These are phyloP conservation scores for Anomalospiza imberbis DNA, from an alignment of 2,797 vertebrate genomes.

Conservation along the genomic window DNA sequence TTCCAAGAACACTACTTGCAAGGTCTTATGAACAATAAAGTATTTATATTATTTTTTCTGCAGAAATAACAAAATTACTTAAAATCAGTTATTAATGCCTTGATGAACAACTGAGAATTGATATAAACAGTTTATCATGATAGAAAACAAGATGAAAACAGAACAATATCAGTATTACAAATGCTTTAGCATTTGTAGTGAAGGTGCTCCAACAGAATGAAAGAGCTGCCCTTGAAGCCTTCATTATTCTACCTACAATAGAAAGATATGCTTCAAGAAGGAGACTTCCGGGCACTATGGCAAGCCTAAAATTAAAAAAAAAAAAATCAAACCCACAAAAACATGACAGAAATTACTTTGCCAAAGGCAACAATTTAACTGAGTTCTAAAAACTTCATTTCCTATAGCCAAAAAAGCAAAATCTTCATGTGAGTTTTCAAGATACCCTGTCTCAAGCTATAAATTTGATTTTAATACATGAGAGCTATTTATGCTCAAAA, in stretches of 20 bases:
- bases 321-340: neutral
- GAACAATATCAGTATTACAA: neutral
- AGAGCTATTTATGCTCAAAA: neutral
- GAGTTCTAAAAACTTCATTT: neutral
- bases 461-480: neutral
- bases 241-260: neutral
- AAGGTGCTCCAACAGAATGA: neutral
- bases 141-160: neutral
- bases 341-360: neutral
- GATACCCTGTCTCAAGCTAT: neutral
- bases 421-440: neutral
- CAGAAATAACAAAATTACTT: neutral
- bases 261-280: neutral
- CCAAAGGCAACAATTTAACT: neutral
- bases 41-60: neutral
- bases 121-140: neutral
- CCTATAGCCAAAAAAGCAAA: neutral
- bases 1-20: neutral
- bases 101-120: neutral
- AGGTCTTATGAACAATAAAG: neutral
- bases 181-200: neutral
- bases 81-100: neutral
- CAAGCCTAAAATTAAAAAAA: neutral
- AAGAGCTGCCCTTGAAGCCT: neutral
- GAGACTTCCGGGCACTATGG: neutral